These are phyloP conservation scores for Drosophila aldrichi DNA, from an alignment of 2,888 invertebrate genomes.

Conservation along the genomic window DNA sequence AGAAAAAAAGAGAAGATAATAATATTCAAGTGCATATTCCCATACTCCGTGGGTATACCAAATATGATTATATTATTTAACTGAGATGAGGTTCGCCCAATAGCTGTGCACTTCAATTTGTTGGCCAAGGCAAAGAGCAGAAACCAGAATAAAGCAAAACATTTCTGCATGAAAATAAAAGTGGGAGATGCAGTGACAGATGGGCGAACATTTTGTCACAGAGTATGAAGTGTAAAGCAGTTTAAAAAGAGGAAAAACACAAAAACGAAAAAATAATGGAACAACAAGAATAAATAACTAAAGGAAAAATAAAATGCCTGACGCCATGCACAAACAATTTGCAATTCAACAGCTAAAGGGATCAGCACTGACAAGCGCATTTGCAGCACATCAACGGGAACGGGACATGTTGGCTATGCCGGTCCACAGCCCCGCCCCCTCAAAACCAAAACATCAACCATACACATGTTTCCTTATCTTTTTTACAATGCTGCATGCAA, in stretches of 20 bases:
- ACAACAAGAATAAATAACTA: constrained; percentile 17
- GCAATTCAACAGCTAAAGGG: constrained; percentile 81
- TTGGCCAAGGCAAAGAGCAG: constrained; percentile 24
- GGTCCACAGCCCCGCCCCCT: not conserved
- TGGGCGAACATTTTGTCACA: constrained; percentile 77
- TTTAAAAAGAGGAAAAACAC: not conserved
- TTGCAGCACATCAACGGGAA: constrained; percentile 46
- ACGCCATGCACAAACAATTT: constrained; percentile 80
- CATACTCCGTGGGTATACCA: too few species aligned
- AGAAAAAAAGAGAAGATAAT: constrained; percentile 5
- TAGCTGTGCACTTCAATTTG: constrained; percentile 31
- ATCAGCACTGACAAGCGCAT: constrained; percentile 80
- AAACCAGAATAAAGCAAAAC: constrained; percentile 13
- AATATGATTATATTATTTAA: not conserved
- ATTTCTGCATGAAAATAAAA: constrained; percentile 54
- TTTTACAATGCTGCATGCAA: constrained; percentile 1
- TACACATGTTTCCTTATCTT: constrained; percentile 48
- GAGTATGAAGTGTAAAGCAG: constrained; percentile 37
- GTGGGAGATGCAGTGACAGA: constrained; percentile 71
- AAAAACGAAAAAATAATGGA: not conserved
- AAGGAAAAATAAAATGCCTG: constrained; percentile 54
- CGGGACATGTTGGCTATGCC: not conserved
- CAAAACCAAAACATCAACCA: constrained; percentile 28
- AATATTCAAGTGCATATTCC: constrained; percentile 32
- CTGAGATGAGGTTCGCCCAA: constrained; percentile 43